phyloP scores from a whole-genome alignment of 2,113 vertebrate species.

The Trogon melanurus region DNA sequence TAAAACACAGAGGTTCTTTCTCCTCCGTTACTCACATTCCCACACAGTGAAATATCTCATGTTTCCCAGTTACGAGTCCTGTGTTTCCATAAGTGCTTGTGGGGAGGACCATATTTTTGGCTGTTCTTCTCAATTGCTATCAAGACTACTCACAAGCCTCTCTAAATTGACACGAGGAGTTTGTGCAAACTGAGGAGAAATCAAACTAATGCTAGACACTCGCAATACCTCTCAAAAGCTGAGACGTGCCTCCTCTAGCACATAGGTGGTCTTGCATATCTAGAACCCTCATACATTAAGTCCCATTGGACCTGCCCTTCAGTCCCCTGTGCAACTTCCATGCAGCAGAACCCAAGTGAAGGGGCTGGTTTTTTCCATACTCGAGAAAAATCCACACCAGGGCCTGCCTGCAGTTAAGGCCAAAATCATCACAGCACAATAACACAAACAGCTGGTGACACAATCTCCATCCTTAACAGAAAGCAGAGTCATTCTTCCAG shows the following conservation, averaged over 20 bases:
- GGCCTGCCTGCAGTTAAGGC: not conserved
- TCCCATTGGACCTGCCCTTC: not conserved
- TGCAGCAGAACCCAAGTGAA: not conserved
- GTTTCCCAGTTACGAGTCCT: slow-evolving; percentile 27
- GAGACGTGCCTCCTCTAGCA: not conserved
- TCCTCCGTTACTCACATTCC: not conserved
- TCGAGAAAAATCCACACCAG: fast-evolving
- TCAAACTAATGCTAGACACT: slow-evolving; percentile 2
- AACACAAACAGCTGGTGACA: not conserved
- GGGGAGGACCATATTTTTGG: slow-evolving; percentile 44
- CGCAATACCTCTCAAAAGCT: slow-evolving; percentile 15
- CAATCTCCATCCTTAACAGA: not conserved
- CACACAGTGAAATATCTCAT: not conserved
- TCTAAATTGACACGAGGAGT: not conserved
- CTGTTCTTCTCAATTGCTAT: slow-evolving; percentile 18
- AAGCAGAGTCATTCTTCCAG: not conserved
- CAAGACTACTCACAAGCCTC: not conserved
- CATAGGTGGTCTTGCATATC: not conserved
- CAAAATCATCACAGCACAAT: not conserved
- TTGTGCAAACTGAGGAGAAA: slow-evolving; percentile 26
- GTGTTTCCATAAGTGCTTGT: not conserved
- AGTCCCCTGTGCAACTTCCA: fast-evolving
- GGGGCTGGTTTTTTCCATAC: fast-evolving
- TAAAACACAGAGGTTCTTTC: slow-evolving; percentile 11
- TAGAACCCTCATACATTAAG: not conserved